Evolutionary conservation across 2,797 vertebrate species (phyloP), one percentile per base, ranked within the genome.

Genomic region (Enoplosus armatus): DNA sequence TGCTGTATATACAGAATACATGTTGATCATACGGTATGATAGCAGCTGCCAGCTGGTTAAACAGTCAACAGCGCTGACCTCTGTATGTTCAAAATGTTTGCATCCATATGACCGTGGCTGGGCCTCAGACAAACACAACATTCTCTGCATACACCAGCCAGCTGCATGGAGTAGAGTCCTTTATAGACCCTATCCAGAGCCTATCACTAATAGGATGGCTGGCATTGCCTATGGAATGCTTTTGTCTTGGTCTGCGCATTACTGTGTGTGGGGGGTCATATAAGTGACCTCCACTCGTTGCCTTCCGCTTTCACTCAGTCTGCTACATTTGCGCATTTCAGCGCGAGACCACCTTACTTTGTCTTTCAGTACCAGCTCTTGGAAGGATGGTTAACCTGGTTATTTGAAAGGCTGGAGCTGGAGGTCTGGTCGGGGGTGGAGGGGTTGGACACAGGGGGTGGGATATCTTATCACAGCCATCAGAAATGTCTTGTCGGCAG

Each of bases 401-500:
- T 91, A 93, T 92, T 85, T 93, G 92, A 95, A 91, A 94, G 92
- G 89, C 82, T 58, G 80, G 89, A 92, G 82, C 60, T 83, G 62
- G 83, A 82, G 87, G 86, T 89, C 87, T 91, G 85, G 84, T 79
- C 41, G 41, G 85, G 73, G 81, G 66, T 82, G 2, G 62, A 87
- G 84, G 82, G 86, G 83, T 80, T 86, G 86, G 85, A 89, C 84
- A 86, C 85, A 33, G 79, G 92, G 93, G 62, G 83, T 94, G 94
- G 92, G 91, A 94, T 90, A 83, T 90, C 95, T 98, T 97, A 98
- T 98, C 97, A 93, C 88, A 73, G 89, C 84, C 94, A 96, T 96
- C 96, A 93, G 92, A 96, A 96, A 95, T 95, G 95, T 94, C 95
- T 96, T 96, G 95, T 96, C 95, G 93, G 95, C 94, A 95, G 95